These are phyloP conservation scores for Frankliniella fusca DNA, from an alignment of 2,888 invertebrate species.

Conservation along the genomic window DNA sequence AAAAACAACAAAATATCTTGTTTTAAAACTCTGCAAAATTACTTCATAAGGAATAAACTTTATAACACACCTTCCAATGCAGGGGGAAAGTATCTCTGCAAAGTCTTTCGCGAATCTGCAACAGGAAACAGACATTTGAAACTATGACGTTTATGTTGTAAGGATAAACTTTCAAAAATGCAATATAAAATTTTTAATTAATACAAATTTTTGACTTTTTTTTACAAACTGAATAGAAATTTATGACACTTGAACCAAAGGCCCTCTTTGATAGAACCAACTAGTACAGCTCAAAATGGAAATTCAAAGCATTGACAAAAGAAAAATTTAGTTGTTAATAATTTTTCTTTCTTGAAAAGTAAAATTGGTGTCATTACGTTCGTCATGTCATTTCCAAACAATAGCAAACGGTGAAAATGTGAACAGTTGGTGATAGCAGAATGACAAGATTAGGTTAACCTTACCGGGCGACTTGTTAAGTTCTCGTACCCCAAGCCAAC, in stretches of 20 bases:
- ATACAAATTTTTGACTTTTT: background rate
- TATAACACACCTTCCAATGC: slow-evolving; percentile 52
- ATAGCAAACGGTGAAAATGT: background rate
- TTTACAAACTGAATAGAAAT: background rate
- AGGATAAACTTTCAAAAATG: background rate
- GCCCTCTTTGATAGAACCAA: background rate
- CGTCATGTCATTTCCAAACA: background rate
- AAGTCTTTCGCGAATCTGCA: slow-evolving; percentile 67
- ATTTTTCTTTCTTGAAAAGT: background rate
- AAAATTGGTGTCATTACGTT: no score
- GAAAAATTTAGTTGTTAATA: background rate
- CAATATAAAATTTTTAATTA: background rate
- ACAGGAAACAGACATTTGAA: slow-evolving; percentile 38
- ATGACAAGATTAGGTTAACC: background rate
- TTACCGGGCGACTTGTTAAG: background rate
- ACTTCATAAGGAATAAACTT: background rate
- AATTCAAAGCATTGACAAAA: background rate
- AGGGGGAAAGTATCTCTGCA: slow-evolving; percentile 61
- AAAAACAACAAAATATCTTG: background rate
- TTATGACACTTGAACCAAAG: background rate
- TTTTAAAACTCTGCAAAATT: background rate
- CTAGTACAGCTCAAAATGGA: background rate
- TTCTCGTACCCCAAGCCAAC: background rate
- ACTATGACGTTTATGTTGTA: background rate
- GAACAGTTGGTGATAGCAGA: background rate